A percentile compares a stretch with the other conserved stretches of the same genome.
Evolutionary conservation across 2,797 vertebrate species (phyloP).

Genomic region (Hydrocynus forskahlii): DNA sequence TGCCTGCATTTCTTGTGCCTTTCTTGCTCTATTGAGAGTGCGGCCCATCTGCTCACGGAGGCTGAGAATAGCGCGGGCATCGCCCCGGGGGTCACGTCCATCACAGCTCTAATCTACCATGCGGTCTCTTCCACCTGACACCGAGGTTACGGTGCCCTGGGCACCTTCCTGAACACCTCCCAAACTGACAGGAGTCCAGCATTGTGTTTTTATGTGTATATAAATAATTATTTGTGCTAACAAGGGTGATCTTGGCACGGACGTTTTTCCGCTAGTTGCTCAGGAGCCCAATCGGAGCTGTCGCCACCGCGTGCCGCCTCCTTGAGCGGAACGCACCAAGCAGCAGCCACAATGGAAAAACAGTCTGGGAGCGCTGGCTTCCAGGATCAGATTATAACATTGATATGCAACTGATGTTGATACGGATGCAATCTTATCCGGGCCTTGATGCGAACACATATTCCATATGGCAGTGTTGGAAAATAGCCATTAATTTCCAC

Average conservation of each 20-base stretch:
- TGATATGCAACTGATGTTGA: no score
- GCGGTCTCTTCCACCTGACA: slow-evolving; percentile 52
- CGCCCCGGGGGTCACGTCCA: slow-evolving; percentile 68
- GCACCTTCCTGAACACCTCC: slow-evolving; percentile 50
- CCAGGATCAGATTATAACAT: no score
- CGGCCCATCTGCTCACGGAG: slow-evolving; percentile 73
- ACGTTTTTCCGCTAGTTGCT: slow-evolving; percentile 35
- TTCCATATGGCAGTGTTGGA: no score
- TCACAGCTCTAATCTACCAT: slow-evolving; percentile 50
- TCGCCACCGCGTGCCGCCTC: background rate
- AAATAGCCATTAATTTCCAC: no score
- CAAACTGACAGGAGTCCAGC: slow-evolving; percentile 40
- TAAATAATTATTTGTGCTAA: slow-evolving; percentile 36
- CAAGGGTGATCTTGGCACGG: slow-evolving; percentile 36
- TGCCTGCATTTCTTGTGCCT: slow-evolving; percentile 67
- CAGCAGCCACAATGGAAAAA: no score
- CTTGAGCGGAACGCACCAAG: no score
- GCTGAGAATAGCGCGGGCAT: slow-evolving; percentile 78
- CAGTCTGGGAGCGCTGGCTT: no score
- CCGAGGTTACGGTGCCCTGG: slow-evolving; percentile 42
- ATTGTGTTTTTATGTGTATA: slow-evolving; percentile 10
- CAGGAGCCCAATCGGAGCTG: background rate
- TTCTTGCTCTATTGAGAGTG: slow-evolving; percentile 65
- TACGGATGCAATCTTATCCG: no score
- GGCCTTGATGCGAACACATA: no score